Percentiles rank a stretch among this genome's conserved stretches.
These are phyloP conservation scores for Coelopa pilipes DNA, from an alignment of 2,888 invertebrate species.

Conservation along the genomic window DNA sequence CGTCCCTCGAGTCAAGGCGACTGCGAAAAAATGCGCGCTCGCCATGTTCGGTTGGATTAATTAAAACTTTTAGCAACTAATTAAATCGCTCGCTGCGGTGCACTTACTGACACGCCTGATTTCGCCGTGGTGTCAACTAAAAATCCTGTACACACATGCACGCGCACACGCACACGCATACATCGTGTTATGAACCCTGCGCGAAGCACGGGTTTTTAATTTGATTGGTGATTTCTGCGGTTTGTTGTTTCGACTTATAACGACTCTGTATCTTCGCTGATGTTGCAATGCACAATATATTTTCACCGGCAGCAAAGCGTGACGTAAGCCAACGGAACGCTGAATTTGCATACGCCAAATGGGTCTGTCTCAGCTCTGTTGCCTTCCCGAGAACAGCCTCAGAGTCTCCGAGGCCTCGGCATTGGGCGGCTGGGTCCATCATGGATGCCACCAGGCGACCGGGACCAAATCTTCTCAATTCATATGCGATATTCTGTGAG, in stretches of 20 bases:
- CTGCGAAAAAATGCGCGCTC: not conserved
- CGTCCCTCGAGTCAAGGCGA: not conserved
- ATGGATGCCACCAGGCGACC: no score
- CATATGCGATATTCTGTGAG: no score
- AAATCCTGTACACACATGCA: not conserved
- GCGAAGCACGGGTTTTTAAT: not conserved
- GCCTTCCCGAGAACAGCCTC: no score
- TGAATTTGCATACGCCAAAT: not conserved
- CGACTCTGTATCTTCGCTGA: not conserved
- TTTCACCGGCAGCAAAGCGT: constrained; percentile 24
- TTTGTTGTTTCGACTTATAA: not conserved
- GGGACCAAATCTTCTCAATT: no score
- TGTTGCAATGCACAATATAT: constrained; percentile 23
- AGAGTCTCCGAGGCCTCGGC: no score
- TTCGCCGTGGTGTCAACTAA: constrained; percentile 14
- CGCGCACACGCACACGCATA: not conserved
- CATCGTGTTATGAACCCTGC: no score
- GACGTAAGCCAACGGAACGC: not conserved
- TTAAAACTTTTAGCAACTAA: constrained; percentile 28
- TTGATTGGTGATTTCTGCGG: constrained; percentile 1
- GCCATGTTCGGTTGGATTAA: not conserved
- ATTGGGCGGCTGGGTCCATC: no score
- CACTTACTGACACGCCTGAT: constrained; percentile 11
- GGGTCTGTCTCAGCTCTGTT: no score
- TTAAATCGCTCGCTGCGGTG: constrained; percentile 19